Base-by-base conservation (phyloP, 2,888 invertebrate species). In the Dimorphilus gyrociliatus region DNA sequence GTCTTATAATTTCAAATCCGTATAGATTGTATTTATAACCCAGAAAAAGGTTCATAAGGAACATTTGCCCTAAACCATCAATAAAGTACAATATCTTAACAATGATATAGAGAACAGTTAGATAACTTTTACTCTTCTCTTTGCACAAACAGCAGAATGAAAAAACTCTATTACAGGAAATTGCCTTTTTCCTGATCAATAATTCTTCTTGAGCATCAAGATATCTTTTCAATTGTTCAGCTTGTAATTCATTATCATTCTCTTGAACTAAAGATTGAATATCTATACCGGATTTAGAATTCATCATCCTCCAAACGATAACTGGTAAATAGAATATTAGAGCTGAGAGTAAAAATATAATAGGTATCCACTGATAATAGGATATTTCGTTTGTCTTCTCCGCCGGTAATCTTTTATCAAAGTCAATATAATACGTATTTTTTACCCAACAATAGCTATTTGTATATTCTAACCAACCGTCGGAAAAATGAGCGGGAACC, bases 371-470 rank as follows among this genome's bases (percentile, higher is more conserved):
- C 39, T 58, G 57, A 34, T 58, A 58, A 38, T 58, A 58, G 34
- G 55, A 59, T 25, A 65, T 58, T 42, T 57, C 57, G 25, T 54
- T 50, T 32, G 62, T 58, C 32, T 53, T 44, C 27, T 56, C 51
- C 32, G 49, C n/a, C 2, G 60, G 58, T 26, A 63, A 45, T 27
- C 55, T 50, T 34, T 64, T 59, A 40, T 61, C 48, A 38, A 65
- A 56, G 34, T 60, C 60, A 14, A 66, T 50, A 45, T 57, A 64
- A 40, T 64, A 66, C 19, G 65, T 66, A 45, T 64, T 66, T 38
- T 62, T 61, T 17, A 66, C 63, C 63, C 60, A 65, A 44, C 65
- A 65, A 30, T 63, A 63, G 42, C 60, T 63, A 48, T 65, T 66
- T 25, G 65, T 62, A 44, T 65, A 65, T 41, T 65, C 64, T 37